A percentile compares a stretch with the other conserved stretches of the same genome.
Conservation (phyloP, 2,797 vertebrate genomes). For the Sebastes taczanowskii region DNA sequence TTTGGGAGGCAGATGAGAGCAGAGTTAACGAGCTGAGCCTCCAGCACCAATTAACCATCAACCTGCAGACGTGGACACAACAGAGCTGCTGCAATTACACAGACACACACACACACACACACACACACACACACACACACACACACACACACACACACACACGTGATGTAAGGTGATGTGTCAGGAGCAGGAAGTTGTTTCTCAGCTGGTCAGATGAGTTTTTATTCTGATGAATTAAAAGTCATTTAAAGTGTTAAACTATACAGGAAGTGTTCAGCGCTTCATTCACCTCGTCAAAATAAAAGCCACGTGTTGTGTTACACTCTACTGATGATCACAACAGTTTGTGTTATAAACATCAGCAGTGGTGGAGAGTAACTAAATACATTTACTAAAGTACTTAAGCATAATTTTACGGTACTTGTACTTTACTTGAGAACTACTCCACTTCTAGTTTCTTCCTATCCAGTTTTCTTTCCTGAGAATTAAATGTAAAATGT, state of each 20-base stretch:
- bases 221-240: neutral
- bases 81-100: conserved; percentile 56
- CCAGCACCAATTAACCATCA: conserved; percentile 59
- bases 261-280: neutral
- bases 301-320: neutral
- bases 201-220: conserved; percentile 10
- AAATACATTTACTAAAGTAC: no score
- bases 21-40: conserved; percentile 60
- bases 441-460: no score
- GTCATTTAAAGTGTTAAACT: neutral
- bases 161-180: neutral
- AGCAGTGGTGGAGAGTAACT: no score
- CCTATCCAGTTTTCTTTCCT: no score
- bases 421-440: no score
- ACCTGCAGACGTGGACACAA: conserved; percentile 51
- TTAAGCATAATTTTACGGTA: no score
- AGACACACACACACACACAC: conserved; percentile 26
- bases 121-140: neutral
- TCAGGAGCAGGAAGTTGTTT: conserved; percentile 10
- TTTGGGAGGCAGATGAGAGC: conserved; percentile 59
- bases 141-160: neutral
- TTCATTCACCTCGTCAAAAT: neutral
- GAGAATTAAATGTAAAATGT: no score
- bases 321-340: no score
- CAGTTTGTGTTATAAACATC: neutral